A percentile compares a stretch with the other conserved stretches of the same genome.
Conservation (phyloP, 2,113 vertebrate genomes). For the Poeciliopsis retropinna region DNA sequence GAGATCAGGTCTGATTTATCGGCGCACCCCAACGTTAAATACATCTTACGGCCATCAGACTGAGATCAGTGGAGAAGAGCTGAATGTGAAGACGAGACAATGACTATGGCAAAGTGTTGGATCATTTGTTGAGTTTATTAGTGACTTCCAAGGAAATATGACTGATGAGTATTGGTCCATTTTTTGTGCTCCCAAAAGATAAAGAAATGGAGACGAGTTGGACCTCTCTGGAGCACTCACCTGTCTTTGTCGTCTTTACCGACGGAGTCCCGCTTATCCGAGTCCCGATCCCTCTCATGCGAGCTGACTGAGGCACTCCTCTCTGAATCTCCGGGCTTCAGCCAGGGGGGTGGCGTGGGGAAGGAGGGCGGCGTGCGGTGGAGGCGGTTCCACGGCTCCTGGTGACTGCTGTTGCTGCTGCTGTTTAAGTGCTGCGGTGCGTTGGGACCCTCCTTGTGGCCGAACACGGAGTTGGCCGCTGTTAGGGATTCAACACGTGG, state of each 20-base stretch:
- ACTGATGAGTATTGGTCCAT: background rate
- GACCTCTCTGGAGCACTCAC: conserved; percentile 70
- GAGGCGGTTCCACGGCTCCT: conserved; percentile 98
- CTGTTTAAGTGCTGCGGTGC: conserved; percentile 93
- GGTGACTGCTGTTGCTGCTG: conserved; percentile 85
- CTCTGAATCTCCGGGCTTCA: conserved; percentile 95
- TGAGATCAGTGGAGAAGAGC: no score
- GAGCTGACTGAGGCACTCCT: conserved; percentile 91
- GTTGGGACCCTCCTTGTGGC: conserved; percentile 94
- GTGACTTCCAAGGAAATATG: background rate
- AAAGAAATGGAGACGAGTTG: background rate
- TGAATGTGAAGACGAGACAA: no score
- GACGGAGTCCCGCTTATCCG: conserved; percentile 92
- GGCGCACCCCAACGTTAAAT: no score
- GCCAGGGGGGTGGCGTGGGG: conserved; percentile 97
- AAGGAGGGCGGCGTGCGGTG: conserved; percentile 98
- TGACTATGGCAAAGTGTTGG: no score
- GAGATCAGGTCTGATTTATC: no score
- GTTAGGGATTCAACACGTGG: conserved; percentile 80
- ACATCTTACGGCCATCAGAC: accelerated
- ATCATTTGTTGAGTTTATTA: no score
- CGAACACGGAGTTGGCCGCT: conserved; percentile 95
- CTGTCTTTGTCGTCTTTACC: conserved; percentile 98
- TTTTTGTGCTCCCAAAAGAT: background rate
- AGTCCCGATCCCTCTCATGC: conserved; percentile 91